Base-by-base conservation (phyloP, 2,888 invertebrate species). In the Leptopterna dolabrata region DNA sequence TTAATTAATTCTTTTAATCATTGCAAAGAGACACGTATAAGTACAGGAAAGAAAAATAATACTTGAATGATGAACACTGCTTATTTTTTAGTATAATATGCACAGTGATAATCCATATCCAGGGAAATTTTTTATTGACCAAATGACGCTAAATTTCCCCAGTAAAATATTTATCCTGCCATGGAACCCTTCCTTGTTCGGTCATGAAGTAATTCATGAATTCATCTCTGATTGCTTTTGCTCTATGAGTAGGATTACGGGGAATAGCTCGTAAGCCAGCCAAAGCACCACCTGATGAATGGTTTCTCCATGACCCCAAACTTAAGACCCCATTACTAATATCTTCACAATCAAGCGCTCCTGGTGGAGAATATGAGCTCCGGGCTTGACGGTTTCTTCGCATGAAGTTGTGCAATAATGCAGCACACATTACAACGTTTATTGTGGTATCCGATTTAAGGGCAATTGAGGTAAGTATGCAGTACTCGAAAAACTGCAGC, bases 61-160 rank as follows among this genome's bases (percentile, higher is more conserved):
- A 70, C 27, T 70, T 70, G 70, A 70, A 70, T 70, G 70, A 70
- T 70, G 70, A 9, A 70, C 6, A 70, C 70, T 70, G 70, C 70
- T 70, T 70, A 70, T 27, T 70, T 70, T 70, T 70, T 70, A 70
- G 19, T 70, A 70, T 70, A 70, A 70, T 70, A 19, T 9, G 70
- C 70, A 70, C 70, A 70, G 14, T 4, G 14, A 70, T 24, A 27
- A 70, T 70, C 70, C 70, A 70, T 70, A 24, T 27, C 70, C 70
- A 27, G 27, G 70, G n/a, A 14, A 27, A 70, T 9, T 24, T 43
- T 43, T 43, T 24, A 9, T 24, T 19, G 14, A 70, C 27, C 27
- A 70, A 70, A 70, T 70, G 27, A 70, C 70, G 19, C 70, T 70
- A 70, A 70, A 70, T 70, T 70, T 70, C 70, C 70, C 70, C 70